Evolutionary conservation across 64 coral and sea anemone species (phyloP).

Genomic region (Acropora tenuis): DNA sequence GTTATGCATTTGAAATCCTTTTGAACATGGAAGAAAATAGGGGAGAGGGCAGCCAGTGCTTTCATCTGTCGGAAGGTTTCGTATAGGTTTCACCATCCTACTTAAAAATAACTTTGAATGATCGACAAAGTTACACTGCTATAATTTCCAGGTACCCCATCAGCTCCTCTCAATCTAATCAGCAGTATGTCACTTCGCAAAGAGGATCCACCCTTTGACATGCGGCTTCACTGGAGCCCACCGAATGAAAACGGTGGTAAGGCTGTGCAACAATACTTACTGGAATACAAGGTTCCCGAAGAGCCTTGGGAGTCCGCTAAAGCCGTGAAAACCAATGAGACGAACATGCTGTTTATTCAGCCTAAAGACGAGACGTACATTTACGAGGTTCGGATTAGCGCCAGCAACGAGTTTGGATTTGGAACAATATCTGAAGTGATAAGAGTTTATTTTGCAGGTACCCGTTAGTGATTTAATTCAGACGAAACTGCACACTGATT

Average conservation of each 20-base stretch:
- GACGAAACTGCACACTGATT: too few relatives aligned
- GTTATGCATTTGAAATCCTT: too few relatives aligned
- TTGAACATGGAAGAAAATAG: too few relatives aligned
- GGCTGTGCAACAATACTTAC: not conserved
- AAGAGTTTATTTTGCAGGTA: conserved; percentile 22
- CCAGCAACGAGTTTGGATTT: conserved; percentile 11
- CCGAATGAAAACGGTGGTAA: conserved; percentile 10
- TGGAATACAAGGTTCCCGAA: conserved; percentile 7
- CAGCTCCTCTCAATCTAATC: conserved; percentile 8
- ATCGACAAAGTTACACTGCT: not conserved
- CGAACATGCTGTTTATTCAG: not conserved
- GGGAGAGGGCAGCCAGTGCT: too few relatives aligned
- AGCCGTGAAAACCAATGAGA: not conserved
- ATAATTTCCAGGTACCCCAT: not conserved
- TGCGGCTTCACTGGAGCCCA: not conserved
- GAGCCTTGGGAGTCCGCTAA: not conserved
- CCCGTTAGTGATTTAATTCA: too few relatives aligned
- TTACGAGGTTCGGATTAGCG: conserved; percentile 26
- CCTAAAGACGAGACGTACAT: not conserved
- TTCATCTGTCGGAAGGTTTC: too few relatives aligned
- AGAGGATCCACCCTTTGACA: not conserved
- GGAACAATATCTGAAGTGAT: not conserved
- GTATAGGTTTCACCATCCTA: too few relatives aligned
- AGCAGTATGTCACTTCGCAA: not conserved
- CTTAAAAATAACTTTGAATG: not conserved